phyloP scores from a whole-genome alignment of 37 sponge, comb jelly and placozoan genomes.

The Cladorhizidae sp. region DNA sequence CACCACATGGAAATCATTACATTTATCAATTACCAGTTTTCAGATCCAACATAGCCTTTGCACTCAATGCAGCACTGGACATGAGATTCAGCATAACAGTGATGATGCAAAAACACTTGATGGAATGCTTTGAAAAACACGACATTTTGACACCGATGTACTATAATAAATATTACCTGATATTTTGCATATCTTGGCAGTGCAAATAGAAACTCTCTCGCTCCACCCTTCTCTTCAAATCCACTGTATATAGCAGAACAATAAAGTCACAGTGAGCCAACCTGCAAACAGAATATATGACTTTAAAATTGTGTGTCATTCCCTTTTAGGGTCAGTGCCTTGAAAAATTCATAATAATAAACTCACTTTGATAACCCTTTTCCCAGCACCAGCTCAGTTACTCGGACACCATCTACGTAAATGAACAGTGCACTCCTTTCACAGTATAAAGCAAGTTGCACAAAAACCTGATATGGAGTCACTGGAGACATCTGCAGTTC shows the following conservation, averaged over 20 bases:
- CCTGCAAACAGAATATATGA: not conserved
- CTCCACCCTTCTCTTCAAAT: slow-evolving; percentile 62
- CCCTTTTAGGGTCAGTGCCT: too few species aligned
- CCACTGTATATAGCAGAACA: slow-evolving; percentile 28
- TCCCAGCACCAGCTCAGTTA: slow-evolving; percentile 54
- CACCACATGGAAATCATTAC: too few species aligned
- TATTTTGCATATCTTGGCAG: slow-evolving; percentile 53
- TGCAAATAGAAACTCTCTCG: slow-evolving; percentile 70
- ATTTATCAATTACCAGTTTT: too few species aligned
- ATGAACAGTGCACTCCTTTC: slow-evolving; percentile 53
- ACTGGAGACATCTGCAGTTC: slow-evolving; percentile 62
- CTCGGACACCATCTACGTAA: slow-evolving; percentile 67
- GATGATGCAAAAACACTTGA: too few species aligned
- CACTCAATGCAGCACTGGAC: too few species aligned
- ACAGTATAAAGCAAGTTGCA: slow-evolving; percentile 46
- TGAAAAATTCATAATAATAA: too few species aligned
- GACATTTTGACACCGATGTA: too few species aligned
- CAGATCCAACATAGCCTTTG: too few species aligned
- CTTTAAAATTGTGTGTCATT: too few species aligned
- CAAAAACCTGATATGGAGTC: slow-evolving; percentile 56
- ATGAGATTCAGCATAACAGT: too few species aligned
- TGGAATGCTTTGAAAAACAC: too few species aligned
- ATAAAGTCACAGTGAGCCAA: not conserved
- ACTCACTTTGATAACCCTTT: slow-evolving; percentile 48
- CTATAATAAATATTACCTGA: too few species aligned